Conservation (phyloP, 2,888 invertebrate genomes). For the Diogma glabrata region DNA sequence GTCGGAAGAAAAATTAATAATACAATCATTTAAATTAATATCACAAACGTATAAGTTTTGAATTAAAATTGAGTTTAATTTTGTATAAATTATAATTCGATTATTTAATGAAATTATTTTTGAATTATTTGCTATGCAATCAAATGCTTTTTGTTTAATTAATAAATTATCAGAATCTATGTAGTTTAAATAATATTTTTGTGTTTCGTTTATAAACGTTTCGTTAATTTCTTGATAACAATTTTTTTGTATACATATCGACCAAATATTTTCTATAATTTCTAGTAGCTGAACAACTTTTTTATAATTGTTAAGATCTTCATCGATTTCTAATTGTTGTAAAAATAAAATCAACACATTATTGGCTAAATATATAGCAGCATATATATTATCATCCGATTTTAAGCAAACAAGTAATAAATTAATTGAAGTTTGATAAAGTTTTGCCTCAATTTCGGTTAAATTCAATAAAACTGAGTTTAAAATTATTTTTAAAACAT, state of each 20-base stretch:
- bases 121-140: conserved; percentile 40
- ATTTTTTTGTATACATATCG: conserved; percentile 20
- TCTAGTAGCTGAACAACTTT: conserved; percentile 10
- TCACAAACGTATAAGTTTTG: not conserved
- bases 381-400: conserved; percentile 23
- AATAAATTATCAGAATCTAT: conserved; percentile 27
- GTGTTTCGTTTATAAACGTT: conserved; percentile 9
- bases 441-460: conserved; percentile 30
- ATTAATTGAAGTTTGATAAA: conserved; percentile 29
- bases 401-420: conserved; percentile 32
- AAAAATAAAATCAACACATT: conserved; percentile 23
- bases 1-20: conserved; percentile 41
- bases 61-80: conserved; percentile 38
- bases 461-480: conserved; percentile 30
- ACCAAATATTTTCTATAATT: conserved; percentile 25
- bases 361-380: conserved; percentile 22
- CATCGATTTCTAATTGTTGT: conserved; percentile 5
- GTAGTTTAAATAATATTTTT: conserved; percentile 13
- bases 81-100: conserved; percentile 41
- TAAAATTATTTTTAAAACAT: conserved; percentile 29
- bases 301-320: not conserved
- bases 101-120: conserved; percentile 37
- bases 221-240: conserved; percentile 15
- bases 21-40: conserved; percentile 19
- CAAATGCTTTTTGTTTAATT: conserved; percentile 41